A percentile compares a stretch with the other conserved stretches of the same genome.
These are phyloP conservation scores for Corvus moneduloides DNA, from an alignment of 2,113 vertebrate species.

Conservation along the genomic window DNA sequence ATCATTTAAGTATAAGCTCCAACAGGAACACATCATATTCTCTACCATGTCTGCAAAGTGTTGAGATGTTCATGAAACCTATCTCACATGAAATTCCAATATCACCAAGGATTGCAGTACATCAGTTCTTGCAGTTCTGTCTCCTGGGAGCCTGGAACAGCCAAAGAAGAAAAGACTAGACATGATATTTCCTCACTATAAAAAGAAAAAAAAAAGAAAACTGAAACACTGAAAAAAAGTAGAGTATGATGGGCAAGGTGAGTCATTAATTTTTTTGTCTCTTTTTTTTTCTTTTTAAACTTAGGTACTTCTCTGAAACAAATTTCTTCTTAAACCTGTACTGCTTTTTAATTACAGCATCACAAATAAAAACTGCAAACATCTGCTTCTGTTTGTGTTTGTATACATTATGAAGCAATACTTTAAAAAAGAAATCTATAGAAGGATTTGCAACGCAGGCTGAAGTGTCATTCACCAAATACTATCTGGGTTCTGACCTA, in stretches of 20 bases:
- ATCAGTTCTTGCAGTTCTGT: neutral
- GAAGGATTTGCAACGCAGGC: neutral
- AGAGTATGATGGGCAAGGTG: neutral
- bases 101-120: neutral
- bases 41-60: neutral
- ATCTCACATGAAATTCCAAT: fast-evolving
- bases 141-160: neutral
- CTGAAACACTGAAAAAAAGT: neutral
- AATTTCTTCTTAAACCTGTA: neutral
- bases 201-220: neutral
- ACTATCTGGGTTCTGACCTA: constrained; percentile 4
- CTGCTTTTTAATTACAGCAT: neutral
- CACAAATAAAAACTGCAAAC: constrained; percentile 26
- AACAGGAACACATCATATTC: neutral
- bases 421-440: neutral
- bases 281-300: neutral
- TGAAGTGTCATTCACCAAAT: neutral
- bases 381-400: constrained; percentile 29
- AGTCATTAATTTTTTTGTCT: neutral
- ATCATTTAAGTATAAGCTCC: neutral
- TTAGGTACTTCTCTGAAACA: neutral
- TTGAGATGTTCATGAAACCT: neutral
- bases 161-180: neutral
- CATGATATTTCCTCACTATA: neutral
- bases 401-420: neutral